phyloP scores from a whole-genome alignment of 92 coral and sea anemone species.

The Heliopora coerulea region DNA sequence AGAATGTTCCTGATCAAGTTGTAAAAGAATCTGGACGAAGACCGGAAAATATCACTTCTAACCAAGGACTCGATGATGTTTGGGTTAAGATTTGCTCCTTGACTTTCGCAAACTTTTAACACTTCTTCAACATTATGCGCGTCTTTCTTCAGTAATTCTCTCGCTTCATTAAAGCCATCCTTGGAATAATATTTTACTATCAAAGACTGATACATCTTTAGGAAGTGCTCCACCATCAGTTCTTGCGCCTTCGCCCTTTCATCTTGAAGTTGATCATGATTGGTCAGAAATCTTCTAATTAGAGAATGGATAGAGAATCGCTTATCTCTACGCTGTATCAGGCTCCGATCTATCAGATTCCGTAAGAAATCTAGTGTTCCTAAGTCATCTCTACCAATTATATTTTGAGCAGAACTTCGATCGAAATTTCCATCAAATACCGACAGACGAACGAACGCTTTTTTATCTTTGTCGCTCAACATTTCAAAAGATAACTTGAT shows the following conservation, averaged over 20 bases:
- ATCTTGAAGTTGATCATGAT: conserved; percentile 1
- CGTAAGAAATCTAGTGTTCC: not conserved
- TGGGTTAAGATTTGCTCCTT: not conserved
- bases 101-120: not conserved
- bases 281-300: conserved; percentile 3
- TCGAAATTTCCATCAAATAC: conserved; percentile 51
- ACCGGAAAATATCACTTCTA: conserved; percentile 13
- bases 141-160: conserved; percentile 2
- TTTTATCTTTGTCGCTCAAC: conserved; percentile 14
- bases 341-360: not conserved
- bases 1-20: conserved; percentile 2
- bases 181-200: not conserved
- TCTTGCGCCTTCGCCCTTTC: not conserved
- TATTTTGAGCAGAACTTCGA: conserved; percentile 34
- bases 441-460: conserved; percentile 37
- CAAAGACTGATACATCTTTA: conserved; percentile 12
- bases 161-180: conserved; percentile 1
- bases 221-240: conserved; percentile 29
- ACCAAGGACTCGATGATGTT: not conserved
- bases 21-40: conserved; percentile 29
- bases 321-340: not conserved
- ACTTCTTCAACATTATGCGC: conserved; percentile 12
- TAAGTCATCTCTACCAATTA: not conserved
- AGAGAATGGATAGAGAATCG: conserved; percentile 12
- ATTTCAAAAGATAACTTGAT: conserved; percentile 44